Conservation (phyloP, 2,113 vertebrate genomes). For the Fukomys damarensis region DNA sequence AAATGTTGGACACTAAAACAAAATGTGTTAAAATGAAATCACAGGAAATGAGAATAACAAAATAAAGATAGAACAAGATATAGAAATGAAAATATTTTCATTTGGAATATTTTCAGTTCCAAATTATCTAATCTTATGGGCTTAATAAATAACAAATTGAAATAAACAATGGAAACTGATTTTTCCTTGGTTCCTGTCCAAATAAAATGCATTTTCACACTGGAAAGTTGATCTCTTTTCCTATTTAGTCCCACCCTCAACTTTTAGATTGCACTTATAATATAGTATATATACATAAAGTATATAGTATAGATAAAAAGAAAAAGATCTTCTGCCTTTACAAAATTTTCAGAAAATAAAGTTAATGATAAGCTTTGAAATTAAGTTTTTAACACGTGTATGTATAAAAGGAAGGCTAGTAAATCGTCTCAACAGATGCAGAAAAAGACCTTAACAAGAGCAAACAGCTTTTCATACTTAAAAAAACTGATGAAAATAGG, state of each 20-base stretch:
- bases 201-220: not conserved
- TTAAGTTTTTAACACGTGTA: not conserved
- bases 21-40: not conserved
- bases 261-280: not conserved
- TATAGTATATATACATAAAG: too few species aligned
- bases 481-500: too few species aligned
- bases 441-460: too few species aligned
- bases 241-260: not conserved
- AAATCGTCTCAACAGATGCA: too few species aligned
- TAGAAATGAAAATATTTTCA: not conserved
- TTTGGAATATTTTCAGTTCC: too few species aligned
- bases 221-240: not conserved
- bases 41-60: constrained; percentile 14
- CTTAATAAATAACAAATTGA: constrained; percentile 6
- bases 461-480: too few species aligned
- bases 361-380: not conserved
- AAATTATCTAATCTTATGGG: not conserved
- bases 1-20: not conserved
- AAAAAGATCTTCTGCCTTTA: not conserved
- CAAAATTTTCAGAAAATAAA: not conserved
- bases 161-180: not conserved
- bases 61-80: not conserved
- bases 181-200: not conserved
- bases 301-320: not conserved
- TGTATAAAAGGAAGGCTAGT: not conserved